Evolutionary conservation across 2,797 vertebrate genomes (phyloP).

Genomic region (Sparidentex hasta): DNA sequence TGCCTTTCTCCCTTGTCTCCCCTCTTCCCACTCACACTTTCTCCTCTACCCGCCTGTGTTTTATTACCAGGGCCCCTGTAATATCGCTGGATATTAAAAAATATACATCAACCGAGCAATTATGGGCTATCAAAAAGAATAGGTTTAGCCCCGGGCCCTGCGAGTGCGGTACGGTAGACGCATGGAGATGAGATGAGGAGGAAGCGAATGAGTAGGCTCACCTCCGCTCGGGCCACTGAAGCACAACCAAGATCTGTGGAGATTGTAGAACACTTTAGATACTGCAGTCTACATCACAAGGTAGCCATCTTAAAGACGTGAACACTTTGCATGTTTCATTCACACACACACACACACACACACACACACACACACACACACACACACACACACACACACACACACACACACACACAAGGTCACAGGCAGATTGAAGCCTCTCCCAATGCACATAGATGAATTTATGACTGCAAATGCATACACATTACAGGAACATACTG

Average conservation of each 20-base stretch:
- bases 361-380: slow-evolving; percentile 24
- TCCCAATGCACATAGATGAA: slow-evolving; percentile 11
- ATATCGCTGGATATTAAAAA: slow-evolving; percentile 88
- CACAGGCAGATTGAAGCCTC: slow-evolving; percentile 31
- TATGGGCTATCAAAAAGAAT: slow-evolving; percentile 85
- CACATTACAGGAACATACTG: background rate
- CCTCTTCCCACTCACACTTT: slow-evolving; percentile 57
- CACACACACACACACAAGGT: slow-evolving; percentile 35
- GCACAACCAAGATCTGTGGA: slow-evolving; percentile 39
- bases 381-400: slow-evolving; percentile 16
- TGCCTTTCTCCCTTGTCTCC: slow-evolving; percentile 48
- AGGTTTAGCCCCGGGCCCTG: slow-evolving; percentile 77
- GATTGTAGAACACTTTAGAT: slow-evolving; percentile 45
- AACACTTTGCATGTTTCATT: slow-evolving; percentile 37
- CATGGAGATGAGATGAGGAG: slow-evolving; percentile 70
- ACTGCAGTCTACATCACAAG: slow-evolving; percentile 17
- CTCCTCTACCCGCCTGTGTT: slow-evolving; percentile 66
- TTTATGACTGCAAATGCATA: slow-evolving; percentile 27
- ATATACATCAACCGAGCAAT: slow-evolving; percentile 88
- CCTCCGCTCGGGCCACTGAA: slow-evolving; percentile 46
- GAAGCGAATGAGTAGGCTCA: slow-evolving; percentile 50
- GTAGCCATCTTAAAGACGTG: slow-evolving; percentile 11
- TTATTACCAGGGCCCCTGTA: slow-evolving; percentile 82
- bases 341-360: slow-evolving; percentile 9
- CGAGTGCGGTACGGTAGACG: slow-evolving; percentile 65